Conservation (phyloP, 1,140 invertebrate species). For the Cepaea nemoralis region DNA sequence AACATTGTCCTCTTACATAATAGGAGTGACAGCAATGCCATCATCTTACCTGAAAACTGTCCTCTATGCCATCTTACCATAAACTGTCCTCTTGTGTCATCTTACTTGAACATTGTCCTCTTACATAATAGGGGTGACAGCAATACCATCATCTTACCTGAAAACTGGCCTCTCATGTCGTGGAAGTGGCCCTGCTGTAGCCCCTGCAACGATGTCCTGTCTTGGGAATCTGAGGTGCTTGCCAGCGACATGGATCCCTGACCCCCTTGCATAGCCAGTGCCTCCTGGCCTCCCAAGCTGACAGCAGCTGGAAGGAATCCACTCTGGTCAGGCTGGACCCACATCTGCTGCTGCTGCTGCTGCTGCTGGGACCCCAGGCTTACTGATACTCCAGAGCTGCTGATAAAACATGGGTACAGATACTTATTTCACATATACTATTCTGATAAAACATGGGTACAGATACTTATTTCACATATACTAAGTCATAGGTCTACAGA, state of each 20-base stretch:
- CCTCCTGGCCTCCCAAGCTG: constrained; percentile 12
- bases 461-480: too few species aligned
- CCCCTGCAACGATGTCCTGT: constrained; percentile 3
- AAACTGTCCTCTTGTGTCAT: too few species aligned
- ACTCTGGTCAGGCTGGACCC: constrained; percentile 33
- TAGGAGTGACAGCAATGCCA: too few species aligned
- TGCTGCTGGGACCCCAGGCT: constrained; percentile 22
- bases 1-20: too few species aligned
- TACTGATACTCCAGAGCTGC: not conserved
- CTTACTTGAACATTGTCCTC: too few species aligned
- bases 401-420: not conserved
- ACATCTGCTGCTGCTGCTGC: constrained; percentile 33
- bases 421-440: too few species aligned
- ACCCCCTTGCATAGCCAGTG: constrained; percentile 13
- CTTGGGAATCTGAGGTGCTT: constrained; percentile 15
- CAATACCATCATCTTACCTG: too few species aligned
- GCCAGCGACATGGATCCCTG: constrained; percentile 11
- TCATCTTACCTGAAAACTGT: too few species aligned
- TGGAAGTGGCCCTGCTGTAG: constrained; percentile 32
- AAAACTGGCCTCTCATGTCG: constrained; percentile 38
- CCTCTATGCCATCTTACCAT: too few species aligned
- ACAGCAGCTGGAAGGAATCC: constrained; percentile 34
- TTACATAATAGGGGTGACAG: too few species aligned
- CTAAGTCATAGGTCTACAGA: too few species aligned
- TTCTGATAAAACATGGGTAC: not conserved